Base-by-base conservation (phyloP, 2,113 vertebrate genomes). In the Bambusicola thoracicus region DNA sequence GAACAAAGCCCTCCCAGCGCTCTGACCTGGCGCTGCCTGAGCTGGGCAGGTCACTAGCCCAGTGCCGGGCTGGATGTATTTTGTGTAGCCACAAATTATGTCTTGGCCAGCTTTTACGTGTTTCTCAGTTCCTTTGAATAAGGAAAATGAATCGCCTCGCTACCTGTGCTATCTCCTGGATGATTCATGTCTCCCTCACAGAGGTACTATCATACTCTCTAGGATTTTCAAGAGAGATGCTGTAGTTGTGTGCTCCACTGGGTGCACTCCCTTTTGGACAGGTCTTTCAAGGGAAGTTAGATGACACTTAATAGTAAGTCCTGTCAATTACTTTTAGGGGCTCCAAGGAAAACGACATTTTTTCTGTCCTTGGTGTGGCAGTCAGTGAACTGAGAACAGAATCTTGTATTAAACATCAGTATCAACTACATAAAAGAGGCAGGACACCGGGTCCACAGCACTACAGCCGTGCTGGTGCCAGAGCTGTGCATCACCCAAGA, bases 161-260 rank as follows among this genome's bases (percentile, higher is more conserved):
- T 32, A 4, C 18, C 53, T 61, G 32, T 32, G 11, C 38, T 6
- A 13, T 36, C 43, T 80, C 34, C 77, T 18, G 8, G 7, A 12
- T 15, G 15, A 38, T 53, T n/a, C 51, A 40, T 20, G 46, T 51
- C 21, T 1, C 41, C 29, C 24, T 8, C 29, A 32, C 30, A 58
- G 53, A 21, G 41, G 8, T 29, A 6, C 21, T 75, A 53, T 67
- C 8, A 22, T 9, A 8, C 5, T 38, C 30, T 24, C 18, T 24
- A 48, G 55, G 85, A 41, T 46, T 51, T 68, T 51, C 46, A 59
- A 10, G 55, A 41, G 38, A 75, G 7, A 20, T 43, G 12, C 32
- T 30, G 2, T 6, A 19, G 40, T 22, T n/a, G 13, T 0, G 1
- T 11, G 16, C 24, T 49, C 40, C 43, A 6, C 0, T 34, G 48